phyloP scores from a whole-genome alignment of 2,797 vertebrate species.

The Allobates femoralis region DNA sequence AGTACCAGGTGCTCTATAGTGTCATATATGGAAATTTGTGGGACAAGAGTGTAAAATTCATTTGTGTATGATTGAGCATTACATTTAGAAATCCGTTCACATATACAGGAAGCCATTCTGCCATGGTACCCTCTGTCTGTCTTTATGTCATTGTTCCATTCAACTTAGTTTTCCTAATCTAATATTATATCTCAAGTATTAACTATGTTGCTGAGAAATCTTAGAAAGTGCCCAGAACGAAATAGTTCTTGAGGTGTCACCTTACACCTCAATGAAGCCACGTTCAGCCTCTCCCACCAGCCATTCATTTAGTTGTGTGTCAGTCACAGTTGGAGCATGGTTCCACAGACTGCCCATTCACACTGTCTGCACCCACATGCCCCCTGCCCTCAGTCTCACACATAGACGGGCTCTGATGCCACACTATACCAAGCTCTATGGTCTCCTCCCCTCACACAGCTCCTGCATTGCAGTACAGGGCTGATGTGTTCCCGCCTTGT shows the following conservation, averaged over 20 bases:
- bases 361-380: not conserved
- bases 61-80: too few relatives aligned
- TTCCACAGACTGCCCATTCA: not conserved
- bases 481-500: not conserved
- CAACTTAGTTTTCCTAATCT: not conserved
- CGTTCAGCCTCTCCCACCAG: not conserved
- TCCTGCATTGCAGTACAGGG: slow-evolving; percentile 48
- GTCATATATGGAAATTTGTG: too few relatives aligned
- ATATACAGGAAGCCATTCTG: not conserved
- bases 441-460: not conserved
- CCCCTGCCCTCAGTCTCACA: not conserved
- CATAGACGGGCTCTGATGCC: not conserved
- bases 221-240: not conserved
- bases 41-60: too few relatives aligned
- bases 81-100: too few relatives aligned
- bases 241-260: not conserved
- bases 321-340: not conserved
- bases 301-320: not conserved
- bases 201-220: not conserved
- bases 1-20: too few relatives aligned
- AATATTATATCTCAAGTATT: not conserved
- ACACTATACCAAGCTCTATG: not conserved
- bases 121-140: not conserved
- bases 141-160: not conserved
- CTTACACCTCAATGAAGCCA: not conserved